Base-by-base conservation (phyloP, 2,888 invertebrate species). In the Mycalesis mineus region DNA sequence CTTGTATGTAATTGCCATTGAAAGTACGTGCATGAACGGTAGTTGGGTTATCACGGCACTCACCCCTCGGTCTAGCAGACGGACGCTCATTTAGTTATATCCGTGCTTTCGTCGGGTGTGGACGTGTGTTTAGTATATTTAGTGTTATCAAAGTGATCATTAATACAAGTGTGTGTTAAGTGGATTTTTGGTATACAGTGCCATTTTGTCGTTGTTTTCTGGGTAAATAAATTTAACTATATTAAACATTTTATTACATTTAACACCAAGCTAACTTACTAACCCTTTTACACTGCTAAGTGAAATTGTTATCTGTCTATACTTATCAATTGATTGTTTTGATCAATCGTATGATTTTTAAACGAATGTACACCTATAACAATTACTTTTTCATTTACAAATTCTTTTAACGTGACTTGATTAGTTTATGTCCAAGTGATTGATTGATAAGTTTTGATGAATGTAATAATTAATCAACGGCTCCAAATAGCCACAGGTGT, bases 31-130 rank as follows among this genome's bases (percentile, higher is more conserved):
- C 69, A 75, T 74, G 57, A 50, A 22, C 57, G 44, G 54, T 62
- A 59, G 69, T 65, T 60, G 67, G 73, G 73, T 76, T 68, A 61
- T 64, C 68, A 65, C 39, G 44, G 53, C 56, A 55, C 61, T 59
- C 63, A 63, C 63, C 63, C 63, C 65, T 61, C 62, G 52, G 58
- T 47, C 50, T 54, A 22, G 22, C 22, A 22, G 22, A 4, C 36
- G 44, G 56, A 51, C 71, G 75, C 41, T 45, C 61, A 73, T 79
- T 80, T 68, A 69, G 88, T 87, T 69, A 67, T 79, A 77, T 77
- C 74, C 80, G 82, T 73, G 79, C 73, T 73, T 68, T 77, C 72
- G 72, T 70, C 70, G 72, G 66, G 69, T 72, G 69, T 71, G 69
- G 80, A 82, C 85, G 86, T 75, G 77, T 75, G 64, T 36, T 36